These are phyloP conservation scores for Drosophila teissieri DNA, from an alignment of 1,140 invertebrate genomes.

Conservation along the genomic window DNA sequence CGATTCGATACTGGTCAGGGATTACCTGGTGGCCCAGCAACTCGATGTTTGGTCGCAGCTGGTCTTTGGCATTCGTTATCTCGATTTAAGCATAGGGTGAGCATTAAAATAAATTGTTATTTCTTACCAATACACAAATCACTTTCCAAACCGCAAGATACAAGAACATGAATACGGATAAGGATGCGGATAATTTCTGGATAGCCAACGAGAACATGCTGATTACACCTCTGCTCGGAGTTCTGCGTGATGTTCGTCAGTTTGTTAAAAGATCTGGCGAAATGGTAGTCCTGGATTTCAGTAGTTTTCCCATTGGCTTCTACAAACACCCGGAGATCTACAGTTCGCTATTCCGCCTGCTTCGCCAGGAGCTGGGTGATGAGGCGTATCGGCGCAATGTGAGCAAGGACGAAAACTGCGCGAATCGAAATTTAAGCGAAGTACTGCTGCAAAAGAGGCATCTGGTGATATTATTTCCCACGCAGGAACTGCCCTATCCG, in stretches of 20 bases:
- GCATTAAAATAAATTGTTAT: slow-evolving; percentile 26
- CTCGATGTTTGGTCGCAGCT: slow-evolving; percentile 91
- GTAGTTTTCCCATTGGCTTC: slow-evolving; percentile 80
- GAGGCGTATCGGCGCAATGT: slow-evolving; percentile 58
- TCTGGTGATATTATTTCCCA: slow-evolving; percentile 68
- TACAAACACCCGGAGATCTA: slow-evolving; percentile 79
- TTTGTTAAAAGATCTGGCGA: slow-evolving; percentile 86
- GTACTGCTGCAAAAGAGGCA: slow-evolving; percentile 33
- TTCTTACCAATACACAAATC: no score
- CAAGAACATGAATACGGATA: slow-evolving; percentile 39
- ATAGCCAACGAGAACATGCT: slow-evolving; percentile 87
- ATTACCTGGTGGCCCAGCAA: slow-evolving; percentile 88
- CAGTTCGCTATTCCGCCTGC: slow-evolving; percentile 53
- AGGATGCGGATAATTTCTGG: slow-evolving; percentile 85
- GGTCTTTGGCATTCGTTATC: slow-evolving; percentile 91
- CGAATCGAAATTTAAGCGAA: slow-evolving; percentile 59
- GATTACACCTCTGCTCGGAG: slow-evolving; percentile 85
- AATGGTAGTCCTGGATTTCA: slow-evolving; percentile 87
- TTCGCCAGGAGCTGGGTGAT: slow-evolving; percentile 66
- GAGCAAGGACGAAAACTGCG: slow-evolving; percentile 49
- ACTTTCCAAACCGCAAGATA: slow-evolving; percentile 28
- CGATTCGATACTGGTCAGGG: slow-evolving; percentile 80
- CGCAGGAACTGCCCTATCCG: slow-evolving; percentile 69
- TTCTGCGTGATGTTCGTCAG: slow-evolving; percentile 86
- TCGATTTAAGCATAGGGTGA: slow-evolving; percentile 90